Conservation (phyloP, 1,140 invertebrate genomes). For the Harlomillsia oculata region DNA sequence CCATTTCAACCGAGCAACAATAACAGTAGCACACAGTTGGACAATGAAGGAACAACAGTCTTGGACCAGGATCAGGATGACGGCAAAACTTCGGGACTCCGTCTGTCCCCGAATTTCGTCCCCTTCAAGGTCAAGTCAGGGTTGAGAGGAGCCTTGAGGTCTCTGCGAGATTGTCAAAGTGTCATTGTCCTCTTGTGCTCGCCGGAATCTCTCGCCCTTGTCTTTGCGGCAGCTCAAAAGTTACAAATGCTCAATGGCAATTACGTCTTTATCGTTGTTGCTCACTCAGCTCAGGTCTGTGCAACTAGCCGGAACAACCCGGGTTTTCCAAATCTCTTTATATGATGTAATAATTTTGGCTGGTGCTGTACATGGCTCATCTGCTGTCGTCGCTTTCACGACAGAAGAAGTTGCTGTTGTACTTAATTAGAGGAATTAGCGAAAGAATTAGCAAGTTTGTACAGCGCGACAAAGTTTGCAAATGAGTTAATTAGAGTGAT, state of each 20-base stretch:
- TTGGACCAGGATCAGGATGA: slow-evolving; percentile 12
- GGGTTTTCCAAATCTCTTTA: too few relatives aligned
- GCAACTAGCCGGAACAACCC: too few relatives aligned
- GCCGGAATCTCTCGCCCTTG: slow-evolving; percentile 34
- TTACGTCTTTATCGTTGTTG: slow-evolving; percentile 40
- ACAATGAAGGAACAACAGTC: slow-evolving; percentile 19
- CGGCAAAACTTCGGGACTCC: slow-evolving; percentile 20
- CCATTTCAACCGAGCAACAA: too few relatives aligned
- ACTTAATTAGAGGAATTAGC: too few relatives aligned
- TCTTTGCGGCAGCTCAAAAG: slow-evolving; percentile 38
- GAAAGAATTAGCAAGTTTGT: too few relatives aligned
- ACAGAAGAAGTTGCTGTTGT: too few relatives aligned
- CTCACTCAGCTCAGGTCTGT: slow-evolving; percentile 34
- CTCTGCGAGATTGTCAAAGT: too few relatives aligned
- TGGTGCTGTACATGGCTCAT: too few relatives aligned
- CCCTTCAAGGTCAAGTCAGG: slow-evolving; percentile 32
- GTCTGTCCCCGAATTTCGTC: slow-evolving; percentile 27
- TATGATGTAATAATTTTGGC: too few relatives aligned
- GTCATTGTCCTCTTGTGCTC: slow-evolving; percentile 39
- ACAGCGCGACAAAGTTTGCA: too few relatives aligned
- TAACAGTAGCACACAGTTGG: slow-evolving; percentile 15
- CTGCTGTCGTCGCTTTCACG: too few relatives aligned
- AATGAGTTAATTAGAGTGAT: neutral
- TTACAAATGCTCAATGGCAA: slow-evolving; percentile 40
- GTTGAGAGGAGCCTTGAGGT: too few relatives aligned